A percentile compares a stretch with the other conserved stretches of the same genome.
phyloP scores from a whole-genome alignment of 2,113 vertebrate genomes.

The Myotis brandtii region DNA sequence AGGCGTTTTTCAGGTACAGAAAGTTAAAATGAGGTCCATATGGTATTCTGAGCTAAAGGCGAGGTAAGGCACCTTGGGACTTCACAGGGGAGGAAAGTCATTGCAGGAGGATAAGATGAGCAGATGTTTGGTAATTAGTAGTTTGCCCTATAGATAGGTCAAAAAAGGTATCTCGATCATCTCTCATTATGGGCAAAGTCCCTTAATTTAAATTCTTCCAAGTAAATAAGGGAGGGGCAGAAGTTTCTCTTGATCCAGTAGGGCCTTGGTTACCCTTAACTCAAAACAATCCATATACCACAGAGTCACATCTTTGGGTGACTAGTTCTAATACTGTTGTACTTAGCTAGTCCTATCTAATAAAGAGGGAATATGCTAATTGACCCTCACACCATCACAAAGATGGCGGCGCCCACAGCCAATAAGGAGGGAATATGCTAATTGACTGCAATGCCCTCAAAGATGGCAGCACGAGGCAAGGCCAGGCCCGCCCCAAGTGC shows the following conservation, averaged over 20 bases:
- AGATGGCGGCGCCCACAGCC: too few species aligned
- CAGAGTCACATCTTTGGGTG: not conserved
- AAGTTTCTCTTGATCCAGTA: not conserved
- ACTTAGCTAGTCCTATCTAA: not conserved
- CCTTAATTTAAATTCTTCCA: not conserved
- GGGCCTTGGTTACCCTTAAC: not conserved
- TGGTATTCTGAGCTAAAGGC: not conserved
- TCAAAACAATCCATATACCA: not conserved
- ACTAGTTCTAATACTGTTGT: not conserved
- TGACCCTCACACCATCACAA: too few species aligned
- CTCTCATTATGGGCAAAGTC: not conserved
- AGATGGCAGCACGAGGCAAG: too few species aligned
- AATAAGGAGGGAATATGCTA: too few species aligned
- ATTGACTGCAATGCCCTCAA: too few species aligned
- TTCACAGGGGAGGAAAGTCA: not conserved
- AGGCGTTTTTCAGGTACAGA: not conserved
- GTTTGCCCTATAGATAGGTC: not conserved
- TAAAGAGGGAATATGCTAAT: too few species aligned
- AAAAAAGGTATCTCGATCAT: not conserved
- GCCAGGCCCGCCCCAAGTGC: too few species aligned
- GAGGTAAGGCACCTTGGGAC: not conserved
- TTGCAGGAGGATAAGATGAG: not conserved
- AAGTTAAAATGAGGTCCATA: not conserved
- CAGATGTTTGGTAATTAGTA: not conserved
- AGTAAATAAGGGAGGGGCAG: not conserved